Evolutionary conservation across 1,140 invertebrate species (phyloP), one percentile per base, ranked within the genome.

Genomic region (Drosophila suzukii): DNA sequence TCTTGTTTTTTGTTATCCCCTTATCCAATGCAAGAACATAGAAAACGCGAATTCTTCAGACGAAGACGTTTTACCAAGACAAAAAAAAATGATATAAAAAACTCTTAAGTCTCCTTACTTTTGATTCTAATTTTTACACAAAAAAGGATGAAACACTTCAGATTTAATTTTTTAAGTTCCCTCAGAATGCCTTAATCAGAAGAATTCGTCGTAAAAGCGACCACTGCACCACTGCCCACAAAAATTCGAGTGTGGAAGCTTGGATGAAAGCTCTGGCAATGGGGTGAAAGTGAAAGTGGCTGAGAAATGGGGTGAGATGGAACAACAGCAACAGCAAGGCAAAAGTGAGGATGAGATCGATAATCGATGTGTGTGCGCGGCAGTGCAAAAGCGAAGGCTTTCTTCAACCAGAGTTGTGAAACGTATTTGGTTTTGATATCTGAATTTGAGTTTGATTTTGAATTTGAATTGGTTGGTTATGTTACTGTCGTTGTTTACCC

Each of bases 401-500:
- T 61, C 39, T 34, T 34, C 32, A 59, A 38, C 56, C 59, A 54
- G 43, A 46, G 39, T 67, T 65, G 66, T 67, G 66, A 55, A 63
- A 68, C 47, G 36, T 65, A 75, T 43, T 74, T 56, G 41, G 8
- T 56, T 44, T 56, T 36, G 34, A 11, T n/a, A 44, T 46, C 51
- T 46, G 24, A 12, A 32, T 41, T 68, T 27, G 27, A 27, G 27
- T 46, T 56, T 46, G 24, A 12, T 24, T 41, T 68, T 53, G n/a
- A 60, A 32, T 34, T 68, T 65, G 20, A 66, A 44, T 74, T 66
- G 66, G 66, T 62, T 76, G 43, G 54, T 75, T 75, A 75, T 49
- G 30, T 32, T 65, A 61, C 57, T 55, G 7, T 58, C 57, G 47
- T 79, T 83, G 80, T 86, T 91, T 92, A 92, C 91, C 91, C 91